Evolutionary conservation across 2,888 invertebrate genomes (phyloP).

Genomic region (Pseudococcus viburni): DNA sequence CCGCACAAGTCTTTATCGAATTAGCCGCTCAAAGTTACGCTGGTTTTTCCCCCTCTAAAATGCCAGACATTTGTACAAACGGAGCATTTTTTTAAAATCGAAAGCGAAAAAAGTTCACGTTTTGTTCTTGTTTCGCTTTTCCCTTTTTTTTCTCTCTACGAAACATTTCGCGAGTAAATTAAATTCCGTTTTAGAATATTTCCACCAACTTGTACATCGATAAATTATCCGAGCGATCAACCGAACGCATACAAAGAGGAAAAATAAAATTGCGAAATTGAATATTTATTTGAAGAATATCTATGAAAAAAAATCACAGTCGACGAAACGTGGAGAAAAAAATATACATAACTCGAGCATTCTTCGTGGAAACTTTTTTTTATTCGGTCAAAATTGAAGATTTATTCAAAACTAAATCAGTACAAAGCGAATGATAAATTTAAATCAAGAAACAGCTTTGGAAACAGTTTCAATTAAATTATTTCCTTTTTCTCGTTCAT

Average conservation of each 20-base stretch:
- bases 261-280: slow-evolving; percentile 30
- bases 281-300: slow-evolving; percentile 37
- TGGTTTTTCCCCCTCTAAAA: background rate
- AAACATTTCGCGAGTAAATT: slow-evolving; percentile 6
- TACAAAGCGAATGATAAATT: slow-evolving; percentile 21
- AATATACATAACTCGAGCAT: background rate
- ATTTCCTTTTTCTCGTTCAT: slow-evolving; percentile 45
- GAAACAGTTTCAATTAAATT: slow-evolving; percentile 37
- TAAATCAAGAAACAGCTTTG: slow-evolving; percentile 33
- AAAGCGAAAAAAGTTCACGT: background rate
- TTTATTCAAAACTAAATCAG: slow-evolving; percentile 33
- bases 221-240: slow-evolving; percentile 23
- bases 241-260: slow-evolving; percentile 10
- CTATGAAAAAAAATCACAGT: background rate
- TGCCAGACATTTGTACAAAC: background rate
- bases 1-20: slow-evolving; percentile 12
- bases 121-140: background rate
- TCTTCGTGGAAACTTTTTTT: background rate
- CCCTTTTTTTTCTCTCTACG: background rate
- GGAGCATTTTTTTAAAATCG: background rate
- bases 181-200: slow-evolving; percentile 34
- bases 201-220: background rate
- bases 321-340: background rate
- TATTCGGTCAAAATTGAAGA: slow-evolving; percentile 32
- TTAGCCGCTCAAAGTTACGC: background rate